Conservation (phyloP, 2,888 invertebrate species). For the Bellardia pandia region DNA sequence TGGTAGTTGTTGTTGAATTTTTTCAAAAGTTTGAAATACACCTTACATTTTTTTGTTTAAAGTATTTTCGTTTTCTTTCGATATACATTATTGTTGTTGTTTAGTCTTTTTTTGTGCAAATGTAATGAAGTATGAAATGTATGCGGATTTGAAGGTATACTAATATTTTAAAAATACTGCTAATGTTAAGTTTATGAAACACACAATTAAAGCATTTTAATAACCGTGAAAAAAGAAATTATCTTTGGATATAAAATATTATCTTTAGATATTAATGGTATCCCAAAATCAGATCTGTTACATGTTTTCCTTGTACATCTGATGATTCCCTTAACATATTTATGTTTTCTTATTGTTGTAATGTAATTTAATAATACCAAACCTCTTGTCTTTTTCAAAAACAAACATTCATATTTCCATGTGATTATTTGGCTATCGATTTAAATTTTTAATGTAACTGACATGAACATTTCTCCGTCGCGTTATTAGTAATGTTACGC, state of each 20-base stretch:
- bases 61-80: constrained; percentile 17
- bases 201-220: not conserved
- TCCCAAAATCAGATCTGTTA: too few relatives aligned
- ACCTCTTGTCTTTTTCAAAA: not conserved
- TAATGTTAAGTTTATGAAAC: not conserved
- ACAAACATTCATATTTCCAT: constrained; percentile 18
- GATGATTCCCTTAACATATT: not conserved
- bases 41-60: constrained; percentile 45
- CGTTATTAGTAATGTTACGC: constrained; percentile 43
- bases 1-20: constrained; percentile 7
- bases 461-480: not conserved
- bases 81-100: not conserved
- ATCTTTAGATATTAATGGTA: too few relatives aligned
- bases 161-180: not conserved
- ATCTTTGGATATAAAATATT: too few relatives aligned
- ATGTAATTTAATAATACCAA: not conserved
- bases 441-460: constrained; percentile 51
- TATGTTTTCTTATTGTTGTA: not conserved
- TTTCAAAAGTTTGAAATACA: constrained; percentile 21
- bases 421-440: constrained; percentile 57
- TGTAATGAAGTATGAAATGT: constrained; percentile 49
- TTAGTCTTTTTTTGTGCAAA: not conserved
- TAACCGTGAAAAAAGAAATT: not conserved
- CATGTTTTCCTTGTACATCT: too few relatives aligned
- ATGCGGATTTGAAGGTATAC: constrained; percentile 6